phyloP scores from a whole-genome alignment of 2,113 vertebrate genomes.

The Labrus mixtus region DNA sequence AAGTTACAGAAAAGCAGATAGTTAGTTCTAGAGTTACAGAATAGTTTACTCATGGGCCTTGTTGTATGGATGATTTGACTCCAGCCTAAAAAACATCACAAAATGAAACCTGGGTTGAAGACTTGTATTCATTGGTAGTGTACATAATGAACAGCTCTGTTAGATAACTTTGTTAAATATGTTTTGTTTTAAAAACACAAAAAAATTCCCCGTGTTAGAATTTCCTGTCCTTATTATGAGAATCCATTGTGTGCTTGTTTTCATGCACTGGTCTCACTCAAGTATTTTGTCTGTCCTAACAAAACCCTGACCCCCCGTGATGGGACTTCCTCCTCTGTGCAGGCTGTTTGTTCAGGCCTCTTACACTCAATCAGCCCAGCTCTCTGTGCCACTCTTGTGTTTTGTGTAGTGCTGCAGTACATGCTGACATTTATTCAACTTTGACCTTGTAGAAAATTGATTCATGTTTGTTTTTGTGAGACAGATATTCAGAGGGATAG shows the following conservation, averaged over 20 bases:
- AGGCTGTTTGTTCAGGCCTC: constrained; percentile 67
- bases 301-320: constrained; percentile 45
- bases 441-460: not conserved
- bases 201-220: constrained; percentile 41
- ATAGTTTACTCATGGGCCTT: no score
- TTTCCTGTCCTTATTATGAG: constrained; percentile 50
- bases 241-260: constrained; percentile 57
- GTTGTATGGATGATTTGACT: no score
- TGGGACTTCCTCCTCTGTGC: constrained; percentile 55
- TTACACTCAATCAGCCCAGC: constrained; percentile 40
- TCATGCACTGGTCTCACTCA: constrained; percentile 42
- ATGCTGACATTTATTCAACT: constrained; percentile 9
- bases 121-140: no score
- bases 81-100: no score
- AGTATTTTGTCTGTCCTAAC: constrained; percentile 59
- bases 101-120: no score
- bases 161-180: constrained; percentile 33
- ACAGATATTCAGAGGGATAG: not conserved
- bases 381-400: constrained; percentile 23
- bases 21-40: no score
- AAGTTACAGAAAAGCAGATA: not conserved
- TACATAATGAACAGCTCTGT: no score
- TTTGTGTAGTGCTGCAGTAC: constrained; percentile 31
- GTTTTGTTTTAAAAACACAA: constrained; percentile 28
- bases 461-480: constrained; percentile 10